Evolutionary conservation across 53 echinoderm and acorn worm genomes (phyloP), one percentile per base, ranked within the genome.

Genomic region (Mesocentrotus franciscanus): DNA sequence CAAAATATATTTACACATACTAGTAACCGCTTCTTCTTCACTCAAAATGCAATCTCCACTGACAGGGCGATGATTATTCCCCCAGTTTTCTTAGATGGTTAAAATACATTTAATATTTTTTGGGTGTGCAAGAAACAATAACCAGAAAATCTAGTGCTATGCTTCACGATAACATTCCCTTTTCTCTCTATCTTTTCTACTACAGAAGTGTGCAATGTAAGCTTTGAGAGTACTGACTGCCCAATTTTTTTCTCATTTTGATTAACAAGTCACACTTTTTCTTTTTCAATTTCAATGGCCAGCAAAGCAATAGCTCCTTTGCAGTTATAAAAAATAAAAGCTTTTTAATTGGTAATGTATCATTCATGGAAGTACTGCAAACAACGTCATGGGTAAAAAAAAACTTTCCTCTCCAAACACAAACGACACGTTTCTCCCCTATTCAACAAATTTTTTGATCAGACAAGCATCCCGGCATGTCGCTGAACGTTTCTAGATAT

Each of bases 221-320:
- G 9, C 36, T 34, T 78, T 84, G 36, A 84, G 49, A 84, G 84
- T 84, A 84, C 84, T 84, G 84, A 84, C 84, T 84, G 36, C 49
- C 84, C 49, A 32, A 84, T 7, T 34, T 84, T 18, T 16, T 18
- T 18, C n/a, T 18, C 16, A 66, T 16, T 22, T 8, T 84, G 49
- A 84, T 42, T 22, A 17, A 84, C 22, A 18, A 42, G 20, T 10
- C 22, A 84, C 49, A 49, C 9, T 79, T n/a, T 33, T 22, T 79
- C 16, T 84, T 84, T 24, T 49, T 27, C 22, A 42, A 84, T 49
- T 84, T 84, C 49, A 49, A 49, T 84, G 84, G 49, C 49, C 49
- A 84, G 84, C 22, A 84, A 42, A 84, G 8, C 8, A 42, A 81
- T 81, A 22, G 81, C 81, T 81, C 81, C 7, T 39, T 79, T 81